Evolutionary conservation across 2,797 vertebrate species (phyloP), one percentile per base, ranked within the genome.

Genomic region (Aythya fuligula): DNA sequence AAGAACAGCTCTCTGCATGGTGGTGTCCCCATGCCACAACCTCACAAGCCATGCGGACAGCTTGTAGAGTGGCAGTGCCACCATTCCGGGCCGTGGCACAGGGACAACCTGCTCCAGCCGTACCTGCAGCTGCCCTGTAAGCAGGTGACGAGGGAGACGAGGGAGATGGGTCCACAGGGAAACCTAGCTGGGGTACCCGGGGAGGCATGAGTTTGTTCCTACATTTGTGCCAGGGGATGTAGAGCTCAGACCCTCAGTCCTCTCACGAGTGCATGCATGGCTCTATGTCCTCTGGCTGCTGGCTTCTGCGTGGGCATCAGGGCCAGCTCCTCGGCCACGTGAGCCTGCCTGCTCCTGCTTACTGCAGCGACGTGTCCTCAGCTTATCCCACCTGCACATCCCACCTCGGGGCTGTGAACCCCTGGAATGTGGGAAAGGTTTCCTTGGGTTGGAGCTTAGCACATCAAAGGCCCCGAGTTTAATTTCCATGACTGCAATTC

Each of bases 191-290:
- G 20, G 28, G 32, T 80, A 45, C 28, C 38, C 38, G 0, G 3
- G 53, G 38, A 92, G 84, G 47, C 1, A 1, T 39, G 73, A 64
- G 17, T 47, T 53, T 9, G 5, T 16, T 72, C 66, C 62, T 78
- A 30, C 38, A 8, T 1, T 1, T 0, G 0, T 53, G 58, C 1
- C 61, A 56, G 64, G 71, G 58, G 24, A 17, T 53, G 54, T 7
- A 69, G 67, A 79, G 75, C 85, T 47, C 45, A 34, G 34, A 56
- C 53, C 24, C 54, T 79, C 28, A 51, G 2, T 5, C 49, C 38
- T 32, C 24, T 87, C 0, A 1, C 45, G 70, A 32, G 10, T n/a
- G 27, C 7, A 9, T 9, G 54, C 34, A 30, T 49, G 60, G 25
- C 60, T 72, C 17, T 13, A 20, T 4, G 21, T 28, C 1, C 34